A percentile compares a stretch with the other conserved stretches of the same genome.
phyloP scores from a whole-genome alignment of 2,888 invertebrate species.

The Trissolcus japonicus region DNA sequence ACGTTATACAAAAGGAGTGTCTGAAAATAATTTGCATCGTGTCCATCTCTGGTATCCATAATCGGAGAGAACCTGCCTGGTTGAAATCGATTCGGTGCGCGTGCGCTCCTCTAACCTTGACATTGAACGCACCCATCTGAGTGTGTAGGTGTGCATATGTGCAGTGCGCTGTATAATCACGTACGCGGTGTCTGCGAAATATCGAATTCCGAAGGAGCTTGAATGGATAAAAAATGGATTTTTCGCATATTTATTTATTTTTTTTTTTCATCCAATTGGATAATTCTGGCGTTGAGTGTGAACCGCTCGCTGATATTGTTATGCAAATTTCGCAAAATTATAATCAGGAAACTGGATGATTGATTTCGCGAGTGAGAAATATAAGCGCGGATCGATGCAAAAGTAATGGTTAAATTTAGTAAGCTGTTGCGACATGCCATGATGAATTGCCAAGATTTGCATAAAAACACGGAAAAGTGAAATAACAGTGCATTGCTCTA shows the following conservation, averaged over 20 bases:
- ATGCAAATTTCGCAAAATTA: too few relatives aligned
- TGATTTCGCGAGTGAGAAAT: too few relatives aligned
- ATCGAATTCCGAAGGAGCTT: constrained; percentile 10
- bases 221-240: background rate
- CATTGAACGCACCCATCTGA: constrained; percentile 44
- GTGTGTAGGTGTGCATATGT: constrained; percentile 27
- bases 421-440: constrained; percentile 25
- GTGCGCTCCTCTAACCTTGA: constrained; percentile 50
- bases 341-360: too few relatives aligned
- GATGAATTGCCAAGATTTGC: constrained; percentile 33
- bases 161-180: constrained; percentile 4
- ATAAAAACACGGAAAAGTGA: constrained; percentile 35
- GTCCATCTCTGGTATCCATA: constrained; percentile 43
- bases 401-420: constrained; percentile 22
- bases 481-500: constrained; percentile 28
- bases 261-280: background rate
- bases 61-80: constrained; percentile 30
- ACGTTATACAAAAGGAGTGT: background rate
- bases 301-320: too few relatives aligned
- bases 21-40: constrained; percentile 39
- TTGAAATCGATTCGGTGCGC: constrained; percentile 51
- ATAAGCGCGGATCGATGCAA: constrained; percentile 3
- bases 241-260: background rate
- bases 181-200: constrained; percentile 25
- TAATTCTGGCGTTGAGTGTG: background rate